Conservation (phyloP, 1,140 invertebrate genomes). For the Heliconius himera region DNA sequence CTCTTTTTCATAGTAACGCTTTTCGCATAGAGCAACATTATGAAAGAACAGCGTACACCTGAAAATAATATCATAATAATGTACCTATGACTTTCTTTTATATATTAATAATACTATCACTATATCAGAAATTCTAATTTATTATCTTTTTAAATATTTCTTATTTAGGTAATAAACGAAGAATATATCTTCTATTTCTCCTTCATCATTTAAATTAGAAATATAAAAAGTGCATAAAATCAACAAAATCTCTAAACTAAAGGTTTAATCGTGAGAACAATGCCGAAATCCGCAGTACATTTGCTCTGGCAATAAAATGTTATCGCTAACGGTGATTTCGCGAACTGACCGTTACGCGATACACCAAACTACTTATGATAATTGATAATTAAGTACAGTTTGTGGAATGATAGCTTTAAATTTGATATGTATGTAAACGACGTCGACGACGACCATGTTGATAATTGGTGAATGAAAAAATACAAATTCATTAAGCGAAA, state of each 20-base stretch:
- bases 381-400: slow-evolving; percentile 13
- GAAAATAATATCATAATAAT: too few species aligned
- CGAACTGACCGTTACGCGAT: slow-evolving; percentile 25
- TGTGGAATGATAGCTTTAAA: not conserved
- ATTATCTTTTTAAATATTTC: too few species aligned
- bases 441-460: too few species aligned
- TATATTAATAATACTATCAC: too few species aligned
- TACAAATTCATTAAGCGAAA: not conserved
- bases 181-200: not conserved
- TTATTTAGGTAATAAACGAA: too few species aligned
- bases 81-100: too few species aligned
- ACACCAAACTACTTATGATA: slow-evolving; percentile 6
- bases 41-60: too few species aligned
- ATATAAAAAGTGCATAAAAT: not conserved
- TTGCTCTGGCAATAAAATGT: slow-evolving; percentile 16
- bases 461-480: not conserved
- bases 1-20: too few species aligned
- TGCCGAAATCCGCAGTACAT: slow-evolving; percentile 18
- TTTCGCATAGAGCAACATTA: too few species aligned
- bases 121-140: too few species aligned
- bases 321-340: slow-evolving; percentile 29
- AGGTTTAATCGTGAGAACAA: slow-evolving; percentile 14
- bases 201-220: not conserved
- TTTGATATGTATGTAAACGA: not conserved
- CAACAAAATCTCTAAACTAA: not conserved